These are phyloP conservation scores for Knipowitschia caucasica DNA, from an alignment of 2,797 vertebrate genomes.

Conservation along the genomic window DNA sequence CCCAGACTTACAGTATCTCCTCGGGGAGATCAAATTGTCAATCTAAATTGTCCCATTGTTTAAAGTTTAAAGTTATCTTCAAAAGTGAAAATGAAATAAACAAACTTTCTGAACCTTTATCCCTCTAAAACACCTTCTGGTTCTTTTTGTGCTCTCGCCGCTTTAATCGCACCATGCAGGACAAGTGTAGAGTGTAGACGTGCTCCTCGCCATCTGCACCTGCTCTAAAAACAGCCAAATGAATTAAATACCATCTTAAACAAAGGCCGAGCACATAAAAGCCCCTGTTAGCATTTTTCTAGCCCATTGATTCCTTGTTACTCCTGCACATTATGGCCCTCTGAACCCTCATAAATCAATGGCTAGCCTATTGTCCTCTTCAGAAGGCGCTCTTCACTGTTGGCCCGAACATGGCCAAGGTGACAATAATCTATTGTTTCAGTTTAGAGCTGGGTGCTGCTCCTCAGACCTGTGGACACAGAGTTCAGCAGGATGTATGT, in stretches of 20 bases:
- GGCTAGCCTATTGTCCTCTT: conserved; percentile 79
- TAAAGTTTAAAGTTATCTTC: too few relatives aligned
- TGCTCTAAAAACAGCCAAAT: conserved; percentile 65
- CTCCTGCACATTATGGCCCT: conserved; percentile 81
- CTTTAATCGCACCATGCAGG: conserved; percentile 50
- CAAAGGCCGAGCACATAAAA: conserved; percentile 79
- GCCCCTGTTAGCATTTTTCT: conserved; percentile 87
- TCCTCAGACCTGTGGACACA: conserved; percentile 57
- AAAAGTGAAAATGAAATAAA: not conserved
- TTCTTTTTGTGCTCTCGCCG: conserved; percentile 39
- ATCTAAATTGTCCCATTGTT: not conserved
- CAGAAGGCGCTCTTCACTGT: conserved; percentile 68
- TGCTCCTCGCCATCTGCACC: conserved; percentile 61
- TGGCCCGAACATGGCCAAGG: conserved; percentile 67
- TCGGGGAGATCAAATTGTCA: too few relatives aligned
- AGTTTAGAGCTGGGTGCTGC: conserved; percentile 67
- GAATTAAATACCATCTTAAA: conserved; percentile 78
- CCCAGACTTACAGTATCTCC: too few relatives aligned
- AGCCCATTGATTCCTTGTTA: conserved; percentile 86
- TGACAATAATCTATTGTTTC: conserved; percentile 82
- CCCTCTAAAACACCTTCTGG: conserved; percentile 3
- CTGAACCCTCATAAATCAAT: conserved; percentile 82
- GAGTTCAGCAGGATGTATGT: conserved; percentile 65
- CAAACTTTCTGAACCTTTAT: conserved; percentile 3
- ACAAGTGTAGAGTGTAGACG: conserved; percentile 37